phyloP scores from a whole-genome alignment of 2,888 invertebrate species.

The Amphipyra tragopoginis region DNA sequence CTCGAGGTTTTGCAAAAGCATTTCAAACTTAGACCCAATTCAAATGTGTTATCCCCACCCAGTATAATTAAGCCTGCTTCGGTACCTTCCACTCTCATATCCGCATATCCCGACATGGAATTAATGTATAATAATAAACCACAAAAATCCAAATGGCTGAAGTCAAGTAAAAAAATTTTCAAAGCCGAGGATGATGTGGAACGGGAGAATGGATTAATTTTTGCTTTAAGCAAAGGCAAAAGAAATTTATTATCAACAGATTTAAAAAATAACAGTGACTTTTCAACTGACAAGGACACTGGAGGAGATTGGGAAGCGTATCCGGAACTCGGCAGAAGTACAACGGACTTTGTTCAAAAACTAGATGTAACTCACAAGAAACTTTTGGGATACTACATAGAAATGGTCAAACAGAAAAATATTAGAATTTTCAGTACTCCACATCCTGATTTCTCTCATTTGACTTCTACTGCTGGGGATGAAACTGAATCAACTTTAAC shows the following conservation, averaged over 20 bases:
- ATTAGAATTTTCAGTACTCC: constrained; percentile 29
- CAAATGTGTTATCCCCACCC: neutral
- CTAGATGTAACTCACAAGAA: neutral
- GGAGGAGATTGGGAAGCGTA: neutral
- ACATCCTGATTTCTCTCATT: neutral
- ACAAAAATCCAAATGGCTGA: neutral
- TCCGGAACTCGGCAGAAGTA: neutral
- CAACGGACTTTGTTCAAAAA: constrained; percentile 25
- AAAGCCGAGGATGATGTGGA: neutral
- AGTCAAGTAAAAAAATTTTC: neutral
- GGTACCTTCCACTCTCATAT: constrained; percentile 1
- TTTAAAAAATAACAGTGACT: neutral
- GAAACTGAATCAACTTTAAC: rapidly evolving
- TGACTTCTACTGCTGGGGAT: no score
- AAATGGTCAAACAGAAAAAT: constrained; percentile 21
- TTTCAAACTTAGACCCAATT: constrained; percentile 50
- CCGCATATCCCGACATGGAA: constrained; percentile 3
- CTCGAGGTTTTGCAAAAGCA: constrained; percentile 60
- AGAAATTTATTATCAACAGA: constrained; percentile 55
- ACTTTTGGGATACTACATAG: constrained; percentile 10
- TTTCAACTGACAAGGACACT: constrained; percentile 3
- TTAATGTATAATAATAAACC: neutral
- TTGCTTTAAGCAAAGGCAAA: constrained; percentile 16
- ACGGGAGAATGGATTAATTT: neutral
- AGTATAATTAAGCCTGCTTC: neutral